These are phyloP conservation scores for Cercocebus atys DNA, from an alignment of 2,113 vertebrate species.

Conservation along the genomic window DNA sequence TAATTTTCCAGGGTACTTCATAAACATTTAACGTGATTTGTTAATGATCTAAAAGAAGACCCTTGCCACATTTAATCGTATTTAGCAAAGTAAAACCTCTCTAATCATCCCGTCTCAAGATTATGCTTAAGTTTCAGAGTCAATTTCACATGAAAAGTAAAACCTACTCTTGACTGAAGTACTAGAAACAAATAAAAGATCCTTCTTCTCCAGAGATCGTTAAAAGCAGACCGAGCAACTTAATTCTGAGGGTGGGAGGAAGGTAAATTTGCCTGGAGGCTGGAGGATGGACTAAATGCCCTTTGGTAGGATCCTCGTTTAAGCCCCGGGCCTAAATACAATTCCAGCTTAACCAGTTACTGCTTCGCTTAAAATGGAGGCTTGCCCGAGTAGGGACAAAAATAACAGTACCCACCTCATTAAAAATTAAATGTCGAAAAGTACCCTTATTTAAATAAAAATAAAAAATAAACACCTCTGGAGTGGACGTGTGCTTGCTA, in stretches of 20 bases:
- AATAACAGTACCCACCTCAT: constrained; percentile 60
- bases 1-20: constrained; percentile 45
- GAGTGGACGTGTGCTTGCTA: constrained; percentile 17
- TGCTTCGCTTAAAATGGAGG: constrained; percentile 78
- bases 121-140: constrained; percentile 24
- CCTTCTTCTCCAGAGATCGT: constrained; percentile 21
- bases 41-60: constrained; percentile 16
- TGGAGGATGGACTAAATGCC: constrained; percentile 46
- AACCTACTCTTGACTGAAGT: not conserved
- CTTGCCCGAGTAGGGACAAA: constrained; percentile 57
- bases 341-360: constrained; percentile 79
- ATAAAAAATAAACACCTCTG: not conserved
- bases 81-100: constrained; percentile 19
- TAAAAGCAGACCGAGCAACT: constrained; percentile 38
- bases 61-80: constrained; percentile 16
- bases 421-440: constrained; percentile 13
- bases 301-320: constrained; percentile 34
- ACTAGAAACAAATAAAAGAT: constrained; percentile 7
- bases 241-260: not conserved
- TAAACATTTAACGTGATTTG: constrained; percentile 42
- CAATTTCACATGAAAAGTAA: constrained; percentile 31
- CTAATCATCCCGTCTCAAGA: constrained; percentile 26
- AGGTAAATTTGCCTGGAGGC: not conserved
- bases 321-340: constrained; percentile 58
- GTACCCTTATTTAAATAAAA: constrained; percentile 1